Evolutionary conservation across 2,113 vertebrate species (phyloP).

Genomic region (Crotalus helleri): DNA sequence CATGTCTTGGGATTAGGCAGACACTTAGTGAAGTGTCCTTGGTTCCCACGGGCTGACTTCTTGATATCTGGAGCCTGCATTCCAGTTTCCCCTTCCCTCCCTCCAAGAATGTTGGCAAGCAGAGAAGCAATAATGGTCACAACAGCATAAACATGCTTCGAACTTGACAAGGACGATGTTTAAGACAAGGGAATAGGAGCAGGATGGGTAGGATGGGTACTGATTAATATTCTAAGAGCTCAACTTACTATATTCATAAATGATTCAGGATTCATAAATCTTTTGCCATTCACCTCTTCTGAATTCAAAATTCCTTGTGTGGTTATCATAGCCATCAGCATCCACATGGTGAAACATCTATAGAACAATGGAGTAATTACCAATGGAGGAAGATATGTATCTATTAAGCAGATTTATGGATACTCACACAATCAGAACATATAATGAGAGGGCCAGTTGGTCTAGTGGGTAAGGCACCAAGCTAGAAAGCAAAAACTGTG

Average conservation of each 20-base stretch:
- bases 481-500: too few species aligned
- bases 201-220: too few species aligned
- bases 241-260: constrained; percentile 4
- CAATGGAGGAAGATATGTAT: not conserved
- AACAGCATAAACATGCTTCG: too few species aligned
- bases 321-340: not conserved
- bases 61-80: too few species aligned
- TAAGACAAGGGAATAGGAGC: too few species aligned
- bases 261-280: not conserved
- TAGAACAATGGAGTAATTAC: not conserved
- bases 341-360: not conserved
- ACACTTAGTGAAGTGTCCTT: too few species aligned
- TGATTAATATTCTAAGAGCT: not conserved
- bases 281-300: not conserved
- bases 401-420: not conserved
- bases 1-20: too few species aligned
- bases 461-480: not conserved
- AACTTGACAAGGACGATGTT: too few species aligned
- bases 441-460: not conserved
- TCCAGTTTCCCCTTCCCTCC: too few species aligned
- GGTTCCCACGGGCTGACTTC: too few species aligned
- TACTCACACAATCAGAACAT: not conserved
- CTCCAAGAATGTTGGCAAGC: too few species aligned
- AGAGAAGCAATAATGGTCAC: too few species aligned
- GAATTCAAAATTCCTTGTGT: not conserved